Percentiles rank a stretch among this genome's conserved stretches.
Conservation (phyloP, 2,888 invertebrate species). For the Antheraea yamamai region DNA sequence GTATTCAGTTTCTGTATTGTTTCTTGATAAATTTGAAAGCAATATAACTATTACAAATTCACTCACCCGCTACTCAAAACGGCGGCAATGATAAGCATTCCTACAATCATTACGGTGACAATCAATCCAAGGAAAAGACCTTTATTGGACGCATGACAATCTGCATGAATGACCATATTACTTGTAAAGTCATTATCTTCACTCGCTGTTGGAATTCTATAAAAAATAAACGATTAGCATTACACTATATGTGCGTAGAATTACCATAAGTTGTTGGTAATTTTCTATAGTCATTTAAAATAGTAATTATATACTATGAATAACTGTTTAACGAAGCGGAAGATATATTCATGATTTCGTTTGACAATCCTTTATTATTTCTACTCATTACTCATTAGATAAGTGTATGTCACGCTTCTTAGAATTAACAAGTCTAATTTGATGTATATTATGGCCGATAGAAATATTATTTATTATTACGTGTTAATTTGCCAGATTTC, state of each 20-base stretch:
- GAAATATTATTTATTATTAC: background rate
- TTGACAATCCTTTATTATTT: background rate
- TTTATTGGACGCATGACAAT: constrained; percentile 89
- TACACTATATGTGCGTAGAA: background rate
- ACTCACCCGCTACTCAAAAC: constrained; percentile 79
- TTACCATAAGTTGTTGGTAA: background rate
- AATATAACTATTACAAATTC: background rate
- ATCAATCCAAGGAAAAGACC: constrained; percentile 88
- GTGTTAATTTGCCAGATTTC: no score
- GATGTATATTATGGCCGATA: background rate
- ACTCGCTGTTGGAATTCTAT: constrained; percentile 68
- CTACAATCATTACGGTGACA: constrained; percentile 75
- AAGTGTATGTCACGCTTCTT: background rate
- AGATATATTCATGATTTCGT: background rate
- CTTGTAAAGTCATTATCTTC: constrained; percentile 79
- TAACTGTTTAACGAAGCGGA: background rate
- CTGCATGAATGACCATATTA: constrained; percentile 85
- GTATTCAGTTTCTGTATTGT: background rate
- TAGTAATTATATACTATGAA: background rate
- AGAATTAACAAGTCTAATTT: background rate
- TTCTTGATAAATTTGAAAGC: background rate
- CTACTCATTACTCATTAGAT: background rate
- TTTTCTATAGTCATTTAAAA: background rate
- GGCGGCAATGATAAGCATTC: constrained; percentile 73
- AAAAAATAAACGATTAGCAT: background rate